Evolutionary conservation across 2,888 invertebrate genomes (phyloP).

Genomic region (Tetranychus truncatus): DNA sequence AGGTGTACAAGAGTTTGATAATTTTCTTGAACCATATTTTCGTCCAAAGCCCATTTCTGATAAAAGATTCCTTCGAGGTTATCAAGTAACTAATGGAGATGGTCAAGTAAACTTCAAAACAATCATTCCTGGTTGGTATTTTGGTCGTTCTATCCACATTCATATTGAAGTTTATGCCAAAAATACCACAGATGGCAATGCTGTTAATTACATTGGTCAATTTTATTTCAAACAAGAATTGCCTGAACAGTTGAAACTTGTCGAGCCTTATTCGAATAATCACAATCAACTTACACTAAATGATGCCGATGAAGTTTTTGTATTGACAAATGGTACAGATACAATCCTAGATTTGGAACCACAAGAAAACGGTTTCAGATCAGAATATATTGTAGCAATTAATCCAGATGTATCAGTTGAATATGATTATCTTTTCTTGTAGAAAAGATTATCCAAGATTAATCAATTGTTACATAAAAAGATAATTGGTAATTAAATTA

Average conservation of each 20-base stretch:
- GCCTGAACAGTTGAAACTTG: not conserved
- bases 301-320: too few species aligned
- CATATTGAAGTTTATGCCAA: conserved; percentile 8
- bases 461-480: too few species aligned
- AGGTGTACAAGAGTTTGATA: not conserved
- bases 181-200: not conserved
- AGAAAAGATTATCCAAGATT: too few species aligned
- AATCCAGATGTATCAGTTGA: too few species aligned
- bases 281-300: not conserved
- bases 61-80: conserved; percentile 17
- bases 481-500: too few species aligned
- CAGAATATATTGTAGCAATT: too few species aligned
- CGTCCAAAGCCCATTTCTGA: conserved; percentile 13
- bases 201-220: conserved; percentile 5
- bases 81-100: conserved; percentile 18
- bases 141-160: not conserved
- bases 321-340: too few species aligned
- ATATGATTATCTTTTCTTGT: too few species aligned
- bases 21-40: not conserved
- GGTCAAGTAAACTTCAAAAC: conserved; percentile 17
- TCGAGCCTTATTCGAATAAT: not conserved
- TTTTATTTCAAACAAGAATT: conserved; percentile 8
- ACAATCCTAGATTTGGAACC: too few species aligned
- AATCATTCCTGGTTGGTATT: conserved; percentile 17
- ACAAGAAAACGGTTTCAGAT: too few species aligned